Conservation (phyloP, 2,113 vertebrate genomes). For the Lamprotornis superbus region DNA sequence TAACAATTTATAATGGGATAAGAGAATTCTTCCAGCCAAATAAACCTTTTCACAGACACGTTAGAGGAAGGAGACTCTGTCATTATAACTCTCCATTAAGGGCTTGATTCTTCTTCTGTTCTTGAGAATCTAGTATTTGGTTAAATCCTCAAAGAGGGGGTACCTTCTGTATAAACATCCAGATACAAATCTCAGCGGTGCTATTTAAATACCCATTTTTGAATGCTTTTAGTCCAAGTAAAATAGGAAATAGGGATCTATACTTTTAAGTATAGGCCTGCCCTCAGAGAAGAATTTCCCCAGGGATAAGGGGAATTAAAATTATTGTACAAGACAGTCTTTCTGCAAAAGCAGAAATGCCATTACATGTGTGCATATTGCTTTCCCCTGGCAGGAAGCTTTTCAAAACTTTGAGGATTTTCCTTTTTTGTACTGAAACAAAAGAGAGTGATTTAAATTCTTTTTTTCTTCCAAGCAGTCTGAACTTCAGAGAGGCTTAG, state of each 20-base stretch:
- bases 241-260: neutral
- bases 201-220: neutral
- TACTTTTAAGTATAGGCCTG: neutral
- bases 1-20: neutral
- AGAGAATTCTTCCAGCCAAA: conserved; percentile 5
- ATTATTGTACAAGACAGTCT: neutral
- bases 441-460: neutral
- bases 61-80: neutral
- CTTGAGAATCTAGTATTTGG: neutral
- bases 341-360: neutral
- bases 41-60: neutral
- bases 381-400: neutral
- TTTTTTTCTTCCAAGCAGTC: neutral
- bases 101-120: neutral
- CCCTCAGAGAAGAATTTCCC: neutral
- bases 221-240: neutral
- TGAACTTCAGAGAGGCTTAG: neutral
- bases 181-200: neutral
- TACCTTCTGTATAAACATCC: neutral
- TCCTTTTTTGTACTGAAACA: neutral
- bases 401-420: neutral
- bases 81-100: neutral
- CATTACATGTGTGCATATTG: neutral
- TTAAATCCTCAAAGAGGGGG: neutral
- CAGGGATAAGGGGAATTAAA: neutral